phyloP scores from a whole-genome alignment of 2,888 invertebrate species.

The Ecliptopera silaceata region DNA sequence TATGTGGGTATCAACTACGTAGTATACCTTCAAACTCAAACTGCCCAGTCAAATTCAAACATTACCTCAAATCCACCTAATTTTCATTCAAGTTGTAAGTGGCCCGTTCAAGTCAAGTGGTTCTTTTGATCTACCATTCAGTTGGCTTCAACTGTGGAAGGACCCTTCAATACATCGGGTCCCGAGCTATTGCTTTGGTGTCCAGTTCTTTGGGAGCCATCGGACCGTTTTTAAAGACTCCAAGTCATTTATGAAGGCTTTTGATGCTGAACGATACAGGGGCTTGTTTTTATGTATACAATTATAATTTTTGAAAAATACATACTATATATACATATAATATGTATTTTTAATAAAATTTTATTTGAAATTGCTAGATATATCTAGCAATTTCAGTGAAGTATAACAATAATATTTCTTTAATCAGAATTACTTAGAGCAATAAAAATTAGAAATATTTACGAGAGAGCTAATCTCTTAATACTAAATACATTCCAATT shows the following conservation, averaged over 20 bases:
- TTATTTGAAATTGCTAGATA: no score
- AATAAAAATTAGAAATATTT: no score
- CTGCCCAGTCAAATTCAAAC: constrained; percentile 16
- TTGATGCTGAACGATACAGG: constrained; percentile 18
- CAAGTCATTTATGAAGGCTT: constrained; percentile 19
- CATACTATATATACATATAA: no score
- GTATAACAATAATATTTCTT: no score
- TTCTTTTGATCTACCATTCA: constrained; percentile 48
- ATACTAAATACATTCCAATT: no score
- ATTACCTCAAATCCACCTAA: constrained; percentile 26
- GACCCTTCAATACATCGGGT: constrained; percentile 41
- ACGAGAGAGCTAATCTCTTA: no score
- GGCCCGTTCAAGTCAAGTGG: constrained; percentile 36
- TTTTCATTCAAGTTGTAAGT: constrained; percentile 34
- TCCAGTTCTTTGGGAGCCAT: constrained; percentile 34
- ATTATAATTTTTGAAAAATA: no score
- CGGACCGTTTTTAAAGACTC: constrained; percentile 25
- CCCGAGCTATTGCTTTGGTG: constrained; percentile 35
- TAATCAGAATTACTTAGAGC: no score
- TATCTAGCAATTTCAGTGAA: no score
- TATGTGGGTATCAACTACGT: no score
- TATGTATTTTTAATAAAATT: no score
- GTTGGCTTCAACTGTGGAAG: constrained; percentile 41
- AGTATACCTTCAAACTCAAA: no score
- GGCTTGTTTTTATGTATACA: constrained; percentile 2